A percentile compares a stretch with the other conserved stretches of the same genome.
Evolutionary conservation across 23 tunicate genomes (phyloP).

Genomic region (Ciona savignyi): DNA sequence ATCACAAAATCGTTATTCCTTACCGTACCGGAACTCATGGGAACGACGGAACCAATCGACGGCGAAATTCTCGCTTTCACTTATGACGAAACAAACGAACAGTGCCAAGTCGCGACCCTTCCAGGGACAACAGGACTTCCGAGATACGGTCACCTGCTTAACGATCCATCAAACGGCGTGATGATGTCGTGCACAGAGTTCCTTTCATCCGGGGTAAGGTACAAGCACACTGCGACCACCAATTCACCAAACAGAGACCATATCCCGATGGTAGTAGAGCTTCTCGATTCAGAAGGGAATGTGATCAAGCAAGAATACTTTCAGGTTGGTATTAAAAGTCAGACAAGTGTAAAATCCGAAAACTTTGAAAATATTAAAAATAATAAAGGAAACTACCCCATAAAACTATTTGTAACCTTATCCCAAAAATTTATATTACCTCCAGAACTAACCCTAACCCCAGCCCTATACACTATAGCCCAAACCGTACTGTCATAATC

Average conservation of each 20-base stretch:
- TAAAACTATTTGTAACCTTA: too few species aligned
- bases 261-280: conserved; percentile 85
- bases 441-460: too few species aligned
- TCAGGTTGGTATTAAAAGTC: conserved; percentile 58
- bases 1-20: conserved; percentile 60
- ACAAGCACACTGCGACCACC: conserved; percentile 66
- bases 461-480: too few species aligned
- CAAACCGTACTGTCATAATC: too few species aligned
- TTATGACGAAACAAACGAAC: conserved; percentile 37
- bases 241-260: conserved; percentile 82
- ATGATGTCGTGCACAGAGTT: conserved; percentile 66
- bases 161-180: conserved; percentile 71
- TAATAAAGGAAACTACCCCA: too few species aligned
- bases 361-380: too few species aligned
- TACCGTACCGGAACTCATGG: conserved; percentile 62
- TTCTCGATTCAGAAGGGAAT: conserved; percentile 58
- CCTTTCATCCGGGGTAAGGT: conserved; percentile 63
- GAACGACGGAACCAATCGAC: conserved; percentile 52
- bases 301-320: conserved; percentile 73
- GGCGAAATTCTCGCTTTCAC: conserved; percentile 51
- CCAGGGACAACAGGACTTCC: conserved; percentile 65
- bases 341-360: too few species aligned
- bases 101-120: conserved; percentile 66
- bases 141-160: conserved; percentile 58
- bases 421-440: too few species aligned